phyloP scores from a whole-genome alignment of 1,140 invertebrate species.

The Zaprionus inermis region DNA sequence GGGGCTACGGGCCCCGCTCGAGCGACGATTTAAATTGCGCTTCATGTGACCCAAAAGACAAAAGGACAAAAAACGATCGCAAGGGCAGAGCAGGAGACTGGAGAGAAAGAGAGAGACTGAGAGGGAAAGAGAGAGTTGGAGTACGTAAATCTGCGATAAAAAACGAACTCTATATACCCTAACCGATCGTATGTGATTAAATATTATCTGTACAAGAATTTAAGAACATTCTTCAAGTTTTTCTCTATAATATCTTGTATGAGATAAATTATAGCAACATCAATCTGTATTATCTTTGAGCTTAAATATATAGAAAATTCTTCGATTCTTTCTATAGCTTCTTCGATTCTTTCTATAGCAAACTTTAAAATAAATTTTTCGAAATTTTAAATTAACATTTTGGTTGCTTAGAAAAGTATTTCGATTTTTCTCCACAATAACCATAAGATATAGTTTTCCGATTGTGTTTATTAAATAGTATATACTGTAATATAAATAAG shows the following conservation, averaged over 20 bases:
- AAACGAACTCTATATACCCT: background rate
- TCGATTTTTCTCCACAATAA: too few relatives aligned
- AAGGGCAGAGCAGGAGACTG: background rate
- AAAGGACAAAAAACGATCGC: conserved; percentile 4
- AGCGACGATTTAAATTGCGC: conserved; percentile 46
- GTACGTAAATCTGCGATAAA: background rate
- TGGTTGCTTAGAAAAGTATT: background rate
- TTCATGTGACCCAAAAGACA: conserved; percentile 22
- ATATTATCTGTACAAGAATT: background rate
- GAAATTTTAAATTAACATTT: too few relatives aligned
- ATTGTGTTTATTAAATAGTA: background rate
- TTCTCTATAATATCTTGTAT: too few relatives aligned
- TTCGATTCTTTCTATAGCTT: too few relatives aligned
- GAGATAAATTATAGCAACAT: too few relatives aligned
- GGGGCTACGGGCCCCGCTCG: conserved; percentile 12
- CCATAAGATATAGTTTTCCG: background rate
- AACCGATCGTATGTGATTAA: background rate
- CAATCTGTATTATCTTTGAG: too few relatives aligned
- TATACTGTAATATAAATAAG: background rate
- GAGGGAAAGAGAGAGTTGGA: background rate
- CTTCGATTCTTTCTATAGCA: too few relatives aligned
- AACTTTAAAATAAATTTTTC: too few relatives aligned
- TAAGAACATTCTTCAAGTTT: too few relatives aligned
- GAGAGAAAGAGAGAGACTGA: background rate
- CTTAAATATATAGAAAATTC: background rate